phyloP scores from a whole-genome alignment of 2,113 vertebrate genomes.

The Eulemur rufifrons region DNA sequence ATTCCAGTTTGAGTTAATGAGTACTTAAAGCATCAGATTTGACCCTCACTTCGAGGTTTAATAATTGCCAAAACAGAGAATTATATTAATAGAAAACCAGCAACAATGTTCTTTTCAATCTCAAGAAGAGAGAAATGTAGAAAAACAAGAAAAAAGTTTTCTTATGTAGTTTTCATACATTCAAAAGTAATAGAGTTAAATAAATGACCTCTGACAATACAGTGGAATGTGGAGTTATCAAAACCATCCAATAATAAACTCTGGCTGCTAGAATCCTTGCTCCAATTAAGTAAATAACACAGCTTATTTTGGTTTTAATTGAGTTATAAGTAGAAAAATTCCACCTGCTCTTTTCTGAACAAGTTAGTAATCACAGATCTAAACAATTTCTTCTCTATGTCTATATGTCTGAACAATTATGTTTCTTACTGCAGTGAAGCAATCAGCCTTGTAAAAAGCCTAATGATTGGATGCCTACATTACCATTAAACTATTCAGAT shows the following conservation, averaged over 20 bases:
- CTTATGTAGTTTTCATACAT: neutral
- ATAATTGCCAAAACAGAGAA: neutral
- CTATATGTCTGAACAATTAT: slow-evolving; percentile 9
- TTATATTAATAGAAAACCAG: neutral
- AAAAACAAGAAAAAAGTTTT: neutral
- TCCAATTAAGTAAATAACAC: slow-evolving; percentile 34
- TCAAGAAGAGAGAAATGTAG: neutral
- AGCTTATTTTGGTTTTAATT: slow-evolving; percentile 31
- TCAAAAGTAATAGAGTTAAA: neutral
- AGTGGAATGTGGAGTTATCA: neutral
- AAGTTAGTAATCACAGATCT: neutral
- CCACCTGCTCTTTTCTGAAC: neutral
- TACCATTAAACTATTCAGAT: slow-evolving; percentile 33
- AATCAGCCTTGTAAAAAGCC: slow-evolving; percentile 2
- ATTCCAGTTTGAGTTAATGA: neutral
- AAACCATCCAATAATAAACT: neutral
- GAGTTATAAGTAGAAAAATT: slow-evolving; percentile 17
- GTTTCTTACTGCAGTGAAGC: neutral
- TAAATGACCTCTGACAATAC: neutral
- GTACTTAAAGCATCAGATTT: neutral
- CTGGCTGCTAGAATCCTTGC: neutral
- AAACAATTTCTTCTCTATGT: neutral
- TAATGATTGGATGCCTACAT: neutral
- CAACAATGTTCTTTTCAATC: neutral
- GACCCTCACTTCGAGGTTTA: neutral